A percentile compares a stretch with the other conserved stretches of the same genome.
These are phyloP conservation scores for Nebria brevicollis DNA, from an alignment of 2,888 invertebrate species.

Conservation along the genomic window DNA sequence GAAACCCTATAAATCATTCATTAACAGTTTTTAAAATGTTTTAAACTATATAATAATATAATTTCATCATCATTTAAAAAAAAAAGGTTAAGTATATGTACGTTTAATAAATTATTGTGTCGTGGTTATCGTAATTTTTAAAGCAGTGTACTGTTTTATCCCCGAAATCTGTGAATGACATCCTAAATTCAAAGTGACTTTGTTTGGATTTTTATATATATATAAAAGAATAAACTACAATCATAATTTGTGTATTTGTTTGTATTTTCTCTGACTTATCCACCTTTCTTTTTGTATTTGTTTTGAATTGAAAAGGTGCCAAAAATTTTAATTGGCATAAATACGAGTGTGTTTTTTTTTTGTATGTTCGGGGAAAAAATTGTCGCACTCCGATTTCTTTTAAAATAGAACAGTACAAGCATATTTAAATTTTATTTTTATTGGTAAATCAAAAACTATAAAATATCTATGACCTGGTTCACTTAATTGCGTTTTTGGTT, in stretches of 20 bases:
- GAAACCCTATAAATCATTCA: too few relatives aligned
- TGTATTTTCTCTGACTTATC: neutral
- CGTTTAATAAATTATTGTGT: neutral
- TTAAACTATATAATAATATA: neutral
- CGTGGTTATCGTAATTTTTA: neutral
- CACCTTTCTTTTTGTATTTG: conserved; percentile 1
- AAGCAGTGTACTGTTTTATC: neutral
- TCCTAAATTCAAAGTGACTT: neutral
- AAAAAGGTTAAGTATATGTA: neutral
- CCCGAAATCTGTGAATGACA: neutral
- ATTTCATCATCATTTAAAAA: neutral
- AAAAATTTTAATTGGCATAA: conserved; percentile 1
- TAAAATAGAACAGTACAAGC: conserved; percentile 2
- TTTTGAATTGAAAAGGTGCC: neutral
- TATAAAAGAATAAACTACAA: neutral
- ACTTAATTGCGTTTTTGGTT: conserved; percentile 40
- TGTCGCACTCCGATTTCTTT: neutral
- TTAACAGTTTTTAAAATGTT: too few relatives aligned
- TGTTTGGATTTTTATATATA: too few relatives aligned
- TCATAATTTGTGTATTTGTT: neutral
- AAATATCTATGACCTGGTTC: conserved; percentile 46
- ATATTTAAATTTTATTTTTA: conserved; percentile 14
- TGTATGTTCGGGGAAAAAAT: neutral
- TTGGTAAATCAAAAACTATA: conserved; percentile 33
- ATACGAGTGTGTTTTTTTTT: neutral